Evolutionary conservation across 92 coral and sea anemone genomes (phyloP), one percentile per base, ranked within the genome.

Genomic region (Palythoa grandiflora): DNA sequence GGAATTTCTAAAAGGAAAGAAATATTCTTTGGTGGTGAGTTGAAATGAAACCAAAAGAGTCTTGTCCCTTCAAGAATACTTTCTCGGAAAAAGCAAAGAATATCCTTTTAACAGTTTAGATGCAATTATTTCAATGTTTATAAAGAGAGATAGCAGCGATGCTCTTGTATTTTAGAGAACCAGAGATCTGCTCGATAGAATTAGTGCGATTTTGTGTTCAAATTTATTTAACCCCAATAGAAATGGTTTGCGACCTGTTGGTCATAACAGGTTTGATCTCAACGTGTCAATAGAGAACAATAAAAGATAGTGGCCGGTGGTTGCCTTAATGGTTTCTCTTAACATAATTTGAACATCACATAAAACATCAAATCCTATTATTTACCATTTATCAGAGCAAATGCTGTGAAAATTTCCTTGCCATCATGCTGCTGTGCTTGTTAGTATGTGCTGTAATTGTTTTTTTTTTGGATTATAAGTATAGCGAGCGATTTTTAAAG

Each of bases 191-290:
- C 37, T 3, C n/a, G 6, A 6, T 21, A 11, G 16, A 81, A 17
- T 21, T 68, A 17, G 75, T n/a, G 86, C 71, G 35, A 47, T 21
- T 21, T 65, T 68, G 86, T 47, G 47, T 52, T 66, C n/a, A 37
- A 81, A 81, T 66, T 47, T 68, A 81, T 66, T 48, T 81, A 21
- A 39, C 63, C 86, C 63, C 35, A 71, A 28, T 81, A 28, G 60
- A 81, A 47, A 66, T 52, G n/a, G 75, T 20, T 68, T 36, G 61
- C 48, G 75, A 81, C 86, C 86, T 81, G 86, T 19, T 66, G 75
- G 9, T 68, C 12, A 3, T 17, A 48, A 40, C 86, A 81, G 86
- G 86, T 81, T 13, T 35, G 36, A 51, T 44, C 59, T 63, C 76
- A 51, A 81, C 86, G 86, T 81, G 86, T 81, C 86, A 54, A 66